phyloP scores from a whole-genome alignment of 2,797 vertebrate genomes.

The Pseudomugil tenellus region DNA sequence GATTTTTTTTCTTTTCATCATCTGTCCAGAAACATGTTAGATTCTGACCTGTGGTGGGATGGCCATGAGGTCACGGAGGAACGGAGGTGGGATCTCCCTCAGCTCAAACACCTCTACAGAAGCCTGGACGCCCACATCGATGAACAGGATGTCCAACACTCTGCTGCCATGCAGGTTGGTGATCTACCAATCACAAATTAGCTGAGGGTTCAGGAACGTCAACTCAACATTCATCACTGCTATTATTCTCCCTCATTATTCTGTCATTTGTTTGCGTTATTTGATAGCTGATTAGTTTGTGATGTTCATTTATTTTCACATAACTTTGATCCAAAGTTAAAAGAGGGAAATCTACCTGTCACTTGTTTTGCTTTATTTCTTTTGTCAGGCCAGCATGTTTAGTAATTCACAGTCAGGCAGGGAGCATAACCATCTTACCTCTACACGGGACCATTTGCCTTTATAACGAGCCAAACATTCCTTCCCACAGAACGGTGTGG shows the following conservation, averaged over 20 bases:
- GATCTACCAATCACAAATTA: constrained; percentile 79
- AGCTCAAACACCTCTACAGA: constrained; percentile 94
- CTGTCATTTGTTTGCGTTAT: not conserved
- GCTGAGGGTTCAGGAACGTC: not conserved
- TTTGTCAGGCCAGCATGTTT: constrained; percentile 2
- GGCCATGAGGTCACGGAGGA: constrained; percentile 87
- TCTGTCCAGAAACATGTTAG: not conserved
- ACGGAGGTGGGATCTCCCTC: constrained; percentile 89
- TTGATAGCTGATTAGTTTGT: not conserved
- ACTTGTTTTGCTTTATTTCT: not conserved
- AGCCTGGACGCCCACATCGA: constrained; percentile 90
- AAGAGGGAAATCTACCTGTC: not conserved
- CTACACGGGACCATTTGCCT: constrained; percentile 93
- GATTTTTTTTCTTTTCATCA: not conserved
- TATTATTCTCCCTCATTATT: not conserved
- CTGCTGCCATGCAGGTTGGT: constrained; percentile 93
- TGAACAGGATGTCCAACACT: constrained; percentile 91
- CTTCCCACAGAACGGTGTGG: constrained; percentile 93
- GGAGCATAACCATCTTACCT: constrained; percentile 83
- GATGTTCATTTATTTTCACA: not conserved
- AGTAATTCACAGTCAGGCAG: constrained; percentile 11
- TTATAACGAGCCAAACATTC: constrained; percentile 92
- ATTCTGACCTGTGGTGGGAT: constrained; percentile 92
- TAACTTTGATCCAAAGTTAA: not conserved
- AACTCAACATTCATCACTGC: not conserved